Conservation (phyloP, 2,113 vertebrate species). For the Rhagologus leucostigma region DNA sequence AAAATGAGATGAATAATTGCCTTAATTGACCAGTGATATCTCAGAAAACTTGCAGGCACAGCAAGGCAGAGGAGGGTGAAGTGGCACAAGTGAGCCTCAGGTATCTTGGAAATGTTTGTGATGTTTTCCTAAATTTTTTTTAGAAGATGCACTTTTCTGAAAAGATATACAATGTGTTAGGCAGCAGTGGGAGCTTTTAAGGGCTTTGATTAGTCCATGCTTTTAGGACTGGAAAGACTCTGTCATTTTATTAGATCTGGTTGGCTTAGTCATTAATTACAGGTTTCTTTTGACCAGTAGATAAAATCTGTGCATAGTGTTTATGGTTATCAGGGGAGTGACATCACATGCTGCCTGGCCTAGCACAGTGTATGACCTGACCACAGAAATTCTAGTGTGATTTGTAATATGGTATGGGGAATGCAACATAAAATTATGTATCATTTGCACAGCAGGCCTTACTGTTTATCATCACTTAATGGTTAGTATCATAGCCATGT, state of each 20-base stretch:
- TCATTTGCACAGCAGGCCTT: not conserved
- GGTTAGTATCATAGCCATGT: not conserved
- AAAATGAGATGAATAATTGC: not conserved
- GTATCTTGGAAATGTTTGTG: not conserved
- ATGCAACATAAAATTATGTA: conserved; percentile 24
- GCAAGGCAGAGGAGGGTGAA: not conserved
- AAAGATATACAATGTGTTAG: not conserved
- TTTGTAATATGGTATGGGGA: not conserved
- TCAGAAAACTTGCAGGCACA: not conserved
- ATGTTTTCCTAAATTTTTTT: not conserved
- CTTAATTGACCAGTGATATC: not conserved
- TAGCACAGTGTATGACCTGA: not conserved
- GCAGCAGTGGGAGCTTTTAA: not conserved
- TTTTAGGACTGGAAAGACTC: not conserved
- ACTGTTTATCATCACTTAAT: not conserved
- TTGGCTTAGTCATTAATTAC: conserved; percentile 30
- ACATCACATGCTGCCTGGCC: not conserved
- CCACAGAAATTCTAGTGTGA: conserved; percentile 26
- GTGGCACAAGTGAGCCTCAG: not conserved
- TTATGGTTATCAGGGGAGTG: conserved; percentile 6
- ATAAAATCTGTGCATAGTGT: not conserved
- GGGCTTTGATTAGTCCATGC: not conserved
- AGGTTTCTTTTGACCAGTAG: not conserved
- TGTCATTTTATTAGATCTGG: not conserved
- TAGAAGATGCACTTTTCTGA: not conserved